phyloP scores from a whole-genome alignment of 1,140 invertebrate genomes.

The Contarinia nasturtii region DNA sequence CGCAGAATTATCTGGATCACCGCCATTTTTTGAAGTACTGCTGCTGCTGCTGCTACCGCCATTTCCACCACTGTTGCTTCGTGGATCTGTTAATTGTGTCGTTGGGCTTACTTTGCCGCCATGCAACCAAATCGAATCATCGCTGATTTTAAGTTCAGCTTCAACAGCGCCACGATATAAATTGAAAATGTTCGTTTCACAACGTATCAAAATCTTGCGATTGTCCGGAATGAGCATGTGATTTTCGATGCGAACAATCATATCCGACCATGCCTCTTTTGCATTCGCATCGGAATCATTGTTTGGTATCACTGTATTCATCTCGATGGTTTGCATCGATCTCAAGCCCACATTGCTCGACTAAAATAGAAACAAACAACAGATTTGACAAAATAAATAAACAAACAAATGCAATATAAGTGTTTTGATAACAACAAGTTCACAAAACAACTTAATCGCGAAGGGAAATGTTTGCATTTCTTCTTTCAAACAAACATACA shows the following conservation, averaged over 20 bases:
- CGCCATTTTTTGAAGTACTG: background rate
- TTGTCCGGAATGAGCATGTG: background rate
- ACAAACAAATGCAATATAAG: too few relatives aligned
- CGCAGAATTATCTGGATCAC: slow-evolving; percentile 2
- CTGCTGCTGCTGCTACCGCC: too few relatives aligned
- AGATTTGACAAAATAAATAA: too few relatives aligned
- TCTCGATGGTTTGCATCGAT: too few relatives aligned
- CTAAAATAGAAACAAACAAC: too few relatives aligned
- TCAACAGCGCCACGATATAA: slow-evolving; percentile 2
- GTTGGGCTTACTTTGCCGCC: slow-evolving; percentile 3
- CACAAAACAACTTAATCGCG: too few relatives aligned
- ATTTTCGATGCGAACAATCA: slow-evolving; percentile 2
- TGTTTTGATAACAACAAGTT: too few relatives aligned
- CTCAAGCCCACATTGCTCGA: too few relatives aligned
- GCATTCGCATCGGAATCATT: background rate
- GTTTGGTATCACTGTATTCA: too few relatives aligned
- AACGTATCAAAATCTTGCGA: slow-evolving; percentile 1
- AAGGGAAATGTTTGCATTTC: too few relatives aligned
- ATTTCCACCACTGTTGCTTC: background rate
- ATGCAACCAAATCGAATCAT: background rate
- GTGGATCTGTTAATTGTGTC: slow-evolving; percentile 2
- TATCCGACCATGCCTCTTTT: slow-evolving; percentile 3
- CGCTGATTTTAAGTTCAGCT: slow-evolving; percentile 1
- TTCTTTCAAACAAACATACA: too few relatives aligned
- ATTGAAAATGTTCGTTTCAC: slow-evolving; percentile 3